These are phyloP conservation scores for Steinernema hermaphroditum DNA, from an alignment of 2,888 invertebrate genomes.

Conservation along the genomic window DNA sequence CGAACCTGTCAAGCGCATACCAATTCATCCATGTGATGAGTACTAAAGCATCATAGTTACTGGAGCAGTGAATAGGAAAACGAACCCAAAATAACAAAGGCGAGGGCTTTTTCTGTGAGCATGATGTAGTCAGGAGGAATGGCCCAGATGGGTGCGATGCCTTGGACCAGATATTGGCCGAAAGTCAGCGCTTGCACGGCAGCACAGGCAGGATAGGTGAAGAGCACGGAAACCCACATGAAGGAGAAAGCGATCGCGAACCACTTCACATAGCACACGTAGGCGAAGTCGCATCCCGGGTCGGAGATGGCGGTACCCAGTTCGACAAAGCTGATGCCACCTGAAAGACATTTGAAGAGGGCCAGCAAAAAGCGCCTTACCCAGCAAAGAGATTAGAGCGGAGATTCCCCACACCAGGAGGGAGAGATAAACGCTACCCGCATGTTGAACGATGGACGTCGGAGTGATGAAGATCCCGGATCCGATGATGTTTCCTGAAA, in stretches of 20 bases:
- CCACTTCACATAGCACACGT: conserved; percentile 60
- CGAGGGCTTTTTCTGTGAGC: conserved; percentile 41
- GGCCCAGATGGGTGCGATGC: neutral
- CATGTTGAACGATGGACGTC: conserved; percentile 36
- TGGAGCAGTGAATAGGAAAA: too few species aligned
- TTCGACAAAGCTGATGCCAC: conserved; percentile 83
- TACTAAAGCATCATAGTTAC: conserved; percentile 40
- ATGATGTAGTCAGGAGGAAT: neutral
- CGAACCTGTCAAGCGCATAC: conserved; percentile 51
- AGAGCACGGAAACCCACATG: conserved; percentile 28
- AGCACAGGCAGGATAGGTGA: conserved; percentile 54
- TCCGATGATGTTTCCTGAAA: conserved; percentile 52
- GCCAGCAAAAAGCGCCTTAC: conserved; percentile 65
- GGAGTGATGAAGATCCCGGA: conserved; percentile 58
- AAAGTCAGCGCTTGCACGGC: conserved; percentile 58
- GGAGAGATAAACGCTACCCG: conserved; percentile 76
- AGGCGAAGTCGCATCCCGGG: conserved; percentile 65
- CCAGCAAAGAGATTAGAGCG: conserved; percentile 80
- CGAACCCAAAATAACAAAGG: conserved; percentile 41
- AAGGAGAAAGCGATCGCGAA: conserved; percentile 9
- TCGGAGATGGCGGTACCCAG: conserved; percentile 80
- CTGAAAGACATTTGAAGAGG: conserved; percentile 33
- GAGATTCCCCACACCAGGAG: conserved; percentile 79
- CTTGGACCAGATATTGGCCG: conserved; percentile 48
- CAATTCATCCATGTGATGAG: conserved; percentile 49